Base-by-base conservation (phyloP, 2,888 invertebrate genomes). In the Sicus ferrugineus region DNA sequence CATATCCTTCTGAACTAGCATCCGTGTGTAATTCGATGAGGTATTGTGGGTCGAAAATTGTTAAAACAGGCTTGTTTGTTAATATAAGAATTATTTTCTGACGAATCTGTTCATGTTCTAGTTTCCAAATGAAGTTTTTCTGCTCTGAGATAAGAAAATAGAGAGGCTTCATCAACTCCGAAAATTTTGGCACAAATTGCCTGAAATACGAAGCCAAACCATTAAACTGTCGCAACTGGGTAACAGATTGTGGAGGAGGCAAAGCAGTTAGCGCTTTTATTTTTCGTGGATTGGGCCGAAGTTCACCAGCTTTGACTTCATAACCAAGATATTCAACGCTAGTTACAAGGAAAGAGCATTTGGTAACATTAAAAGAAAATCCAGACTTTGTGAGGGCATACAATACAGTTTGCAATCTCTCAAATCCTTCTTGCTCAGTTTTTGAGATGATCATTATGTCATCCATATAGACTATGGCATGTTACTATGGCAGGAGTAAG, bases 11-110 rank as follows among this genome's bases (percentile, higher is more conserved):
- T 28, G 67, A 64, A 61, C 72, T 73, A 3, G 74, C 71, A 61
- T 72, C 74, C 7, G 73, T 72, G 52, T 72, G 72, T 14, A 74
- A 50, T 68, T 76, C 73, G 50, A 73, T 72, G 14, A 73, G 68
- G 64, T 69, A 56, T 62, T 72, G 5, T 46, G 72, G 70, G 26
- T 73, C 67, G 68, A 73, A 75, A 58, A 75, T 74, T 30, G 61
- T 68, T 30, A 75, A 58, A 30, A 76, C 72, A 56, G 71, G 68
- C 50, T 73, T 52, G 46, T 70, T 69, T 14, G 70, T 70, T n/a
- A 74, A 63, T 14, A 58, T 58, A 4, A 16, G 26, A 30, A 73
- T 65, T 21, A 73, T 59, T 23, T 70, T 52, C 16, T 63, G 61
- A 11, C 71, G 42, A 21, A 69, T 62, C 6, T 46, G 16, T 26